Evolutionary conservation across 2,113 vertebrate species (phyloP).

Genomic region (Anas platyrhynchos): DNA sequence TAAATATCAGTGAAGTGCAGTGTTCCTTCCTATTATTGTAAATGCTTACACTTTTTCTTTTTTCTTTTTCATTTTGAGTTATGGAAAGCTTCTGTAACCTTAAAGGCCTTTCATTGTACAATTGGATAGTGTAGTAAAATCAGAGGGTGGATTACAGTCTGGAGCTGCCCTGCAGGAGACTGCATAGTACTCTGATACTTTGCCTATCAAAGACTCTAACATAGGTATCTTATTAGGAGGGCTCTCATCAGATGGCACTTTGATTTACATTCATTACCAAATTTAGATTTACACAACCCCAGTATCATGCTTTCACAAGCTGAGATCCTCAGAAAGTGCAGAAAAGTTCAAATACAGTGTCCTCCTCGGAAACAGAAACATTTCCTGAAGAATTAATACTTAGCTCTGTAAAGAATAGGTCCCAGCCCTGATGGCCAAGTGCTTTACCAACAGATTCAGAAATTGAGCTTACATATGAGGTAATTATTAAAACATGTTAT

Average conservation of each 20-base stretch:
- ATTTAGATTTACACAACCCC: background rate
- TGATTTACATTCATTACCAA: background rate
- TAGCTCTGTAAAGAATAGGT: background rate
- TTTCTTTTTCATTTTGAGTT: background rate
- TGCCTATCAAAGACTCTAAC: background rate
- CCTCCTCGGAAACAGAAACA: background rate
- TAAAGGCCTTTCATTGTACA: background rate
- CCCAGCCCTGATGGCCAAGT: background rate
- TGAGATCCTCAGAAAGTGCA: background rate
- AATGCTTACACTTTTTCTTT: background rate
- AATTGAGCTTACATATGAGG: rapidly evolving
- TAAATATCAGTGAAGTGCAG: background rate
- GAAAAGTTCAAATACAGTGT: background rate
- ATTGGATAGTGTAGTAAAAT: background rate
- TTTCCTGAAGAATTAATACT: background rate
- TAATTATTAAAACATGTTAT: background rate
- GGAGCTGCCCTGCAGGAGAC: background rate
- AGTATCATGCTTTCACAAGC: background rate
- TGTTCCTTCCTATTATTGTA: background rate
- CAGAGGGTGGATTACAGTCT: background rate
- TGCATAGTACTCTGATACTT: background rate
- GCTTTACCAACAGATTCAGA: background rate
- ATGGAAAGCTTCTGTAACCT: background rate
- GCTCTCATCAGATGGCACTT: background rate
- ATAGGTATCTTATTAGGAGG: background rate